Conservation (phyloP, 2,888 invertebrate genomes). For the Drosophila leonis region DNA sequence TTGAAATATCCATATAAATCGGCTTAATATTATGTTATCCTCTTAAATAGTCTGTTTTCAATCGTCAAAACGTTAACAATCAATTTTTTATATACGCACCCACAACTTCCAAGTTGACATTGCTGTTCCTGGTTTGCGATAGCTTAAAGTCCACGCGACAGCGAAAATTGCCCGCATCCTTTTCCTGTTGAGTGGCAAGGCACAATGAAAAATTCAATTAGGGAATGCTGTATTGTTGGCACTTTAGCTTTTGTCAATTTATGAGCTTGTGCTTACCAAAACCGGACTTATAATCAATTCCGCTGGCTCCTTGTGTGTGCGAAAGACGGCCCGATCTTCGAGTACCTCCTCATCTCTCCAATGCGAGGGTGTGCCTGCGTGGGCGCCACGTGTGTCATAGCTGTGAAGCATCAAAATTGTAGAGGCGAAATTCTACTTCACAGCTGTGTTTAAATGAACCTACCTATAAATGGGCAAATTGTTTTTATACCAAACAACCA, state of each 20-base stretch:
- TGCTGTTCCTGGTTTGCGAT: slow-evolving; percentile 91
- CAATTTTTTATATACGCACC: slow-evolving; percentile 87
- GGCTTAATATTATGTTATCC: too few relatives aligned
- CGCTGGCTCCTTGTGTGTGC: slow-evolving; percentile 87
- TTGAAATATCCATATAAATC: too few relatives aligned
- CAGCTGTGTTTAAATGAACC: slow-evolving; percentile 65
- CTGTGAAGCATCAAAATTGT: slow-evolving; percentile 80
- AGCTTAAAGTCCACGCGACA: slow-evolving; percentile 92
- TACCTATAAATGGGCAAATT: slow-evolving; percentile 96
- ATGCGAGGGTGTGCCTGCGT: slow-evolving; percentile 87
- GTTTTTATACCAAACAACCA: slow-evolving; percentile 96
- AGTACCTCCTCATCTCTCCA: slow-evolving; percentile 88
- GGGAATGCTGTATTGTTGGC: slow-evolving; percentile 56
- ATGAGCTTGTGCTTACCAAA: slow-evolving; percentile 82
- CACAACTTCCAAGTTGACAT: slow-evolving; percentile 92
- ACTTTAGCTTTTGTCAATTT: slow-evolving; percentile 19
- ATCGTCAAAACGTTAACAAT: background rate
- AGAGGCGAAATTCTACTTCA: background rate
- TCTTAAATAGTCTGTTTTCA: too few relatives aligned
- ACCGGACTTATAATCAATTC: slow-evolving; percentile 88
- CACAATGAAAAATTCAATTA: slow-evolving; percentile 59
- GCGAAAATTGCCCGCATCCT: slow-evolving; percentile 90
- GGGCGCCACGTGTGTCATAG: slow-evolving; percentile 88
- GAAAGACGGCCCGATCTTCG: slow-evolving; percentile 88
- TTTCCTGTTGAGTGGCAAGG: slow-evolving; percentile 85